phyloP scores from a whole-genome alignment of 2,113 vertebrate species.

The Phainopepla nitens region DNA sequence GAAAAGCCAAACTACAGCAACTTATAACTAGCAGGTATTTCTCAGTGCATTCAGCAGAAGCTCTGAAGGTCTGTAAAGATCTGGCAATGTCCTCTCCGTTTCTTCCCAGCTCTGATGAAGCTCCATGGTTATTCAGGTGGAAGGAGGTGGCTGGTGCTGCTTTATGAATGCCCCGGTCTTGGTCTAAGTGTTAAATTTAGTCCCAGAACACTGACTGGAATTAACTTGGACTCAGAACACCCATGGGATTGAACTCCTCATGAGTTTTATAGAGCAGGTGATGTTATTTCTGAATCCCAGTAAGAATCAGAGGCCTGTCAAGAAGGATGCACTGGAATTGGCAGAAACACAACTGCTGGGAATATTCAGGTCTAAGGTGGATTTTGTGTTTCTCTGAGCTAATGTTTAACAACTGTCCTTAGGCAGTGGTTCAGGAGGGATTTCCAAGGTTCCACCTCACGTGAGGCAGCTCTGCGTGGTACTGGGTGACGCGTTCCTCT shows the following conservation, averaged over 20 bases:
- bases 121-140: not conserved
- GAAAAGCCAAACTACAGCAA: not conserved
- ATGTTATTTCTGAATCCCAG: not conserved
- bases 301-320: not conserved
- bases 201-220: not conserved
- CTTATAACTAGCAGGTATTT: not conserved
- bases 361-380: not conserved
- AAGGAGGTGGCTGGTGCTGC: not conserved
- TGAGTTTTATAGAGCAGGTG: not conserved
- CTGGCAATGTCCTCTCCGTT: not conserved
- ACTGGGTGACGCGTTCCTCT: no score
- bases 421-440: not conserved
- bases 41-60: not conserved
- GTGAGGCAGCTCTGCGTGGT: not conserved
- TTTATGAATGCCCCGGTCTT: not conserved
- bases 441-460: not conserved
- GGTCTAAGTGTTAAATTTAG: not conserved
- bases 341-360: not conserved
- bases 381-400: not conserved
- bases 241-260: not conserved
- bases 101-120: not conserved
- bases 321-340: not conserved
- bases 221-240: not conserved
- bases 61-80: not conserved
- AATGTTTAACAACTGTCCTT: not conserved